A percentile compares a stretch with the other conserved stretches of the same genome.
These are phyloP conservation scores for Temnothorax unifasciatus DNA, from an alignment of 2,888 invertebrate species.

Conservation along the genomic window DNA sequence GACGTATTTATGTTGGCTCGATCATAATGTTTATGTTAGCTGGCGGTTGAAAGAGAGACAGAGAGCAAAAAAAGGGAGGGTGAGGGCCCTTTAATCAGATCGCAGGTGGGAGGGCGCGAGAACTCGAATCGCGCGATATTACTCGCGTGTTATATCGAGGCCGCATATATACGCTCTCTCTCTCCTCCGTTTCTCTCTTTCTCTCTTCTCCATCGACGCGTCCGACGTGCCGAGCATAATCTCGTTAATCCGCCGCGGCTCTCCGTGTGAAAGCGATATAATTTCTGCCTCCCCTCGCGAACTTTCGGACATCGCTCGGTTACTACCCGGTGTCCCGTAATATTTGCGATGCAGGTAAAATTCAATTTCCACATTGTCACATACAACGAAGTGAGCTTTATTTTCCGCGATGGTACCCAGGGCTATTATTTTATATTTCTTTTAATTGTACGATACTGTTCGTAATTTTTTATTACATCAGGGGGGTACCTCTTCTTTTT, in stretches of 20 bases:
- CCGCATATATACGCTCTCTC: neutral
- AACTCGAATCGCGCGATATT: constrained; percentile 66
- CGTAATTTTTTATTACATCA: neutral
- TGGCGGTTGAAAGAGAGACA: constrained; percentile 50
- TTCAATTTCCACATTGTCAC: neutral
- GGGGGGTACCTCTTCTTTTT: neutral
- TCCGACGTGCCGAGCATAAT: constrained; percentile 43
- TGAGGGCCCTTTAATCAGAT: constrained; percentile 77
- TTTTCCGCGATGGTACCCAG: neutral
- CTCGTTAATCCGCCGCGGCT: constrained; percentile 49
- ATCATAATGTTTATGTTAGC: constrained; percentile 80
- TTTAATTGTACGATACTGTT: neutral
- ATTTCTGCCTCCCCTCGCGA: constrained; percentile 22
- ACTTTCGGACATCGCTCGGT: constrained; percentile 19
- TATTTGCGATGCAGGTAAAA: neutral
- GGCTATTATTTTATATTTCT: neutral
- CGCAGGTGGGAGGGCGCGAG: constrained; percentile 77
- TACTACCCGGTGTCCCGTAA: neutral
- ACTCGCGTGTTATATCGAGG: constrained; percentile 52
- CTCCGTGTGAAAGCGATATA: constrained; percentile 32
- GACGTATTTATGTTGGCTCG: constrained; percentile 77
- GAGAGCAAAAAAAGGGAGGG: constrained; percentile 31
- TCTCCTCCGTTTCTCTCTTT: constrained; percentile 6
- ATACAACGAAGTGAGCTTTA: neutral
- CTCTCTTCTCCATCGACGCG: constrained; percentile 16